Evolutionary conservation across 2,888 invertebrate species (phyloP).

Genomic region (Cerceris rybyensis): DNA sequence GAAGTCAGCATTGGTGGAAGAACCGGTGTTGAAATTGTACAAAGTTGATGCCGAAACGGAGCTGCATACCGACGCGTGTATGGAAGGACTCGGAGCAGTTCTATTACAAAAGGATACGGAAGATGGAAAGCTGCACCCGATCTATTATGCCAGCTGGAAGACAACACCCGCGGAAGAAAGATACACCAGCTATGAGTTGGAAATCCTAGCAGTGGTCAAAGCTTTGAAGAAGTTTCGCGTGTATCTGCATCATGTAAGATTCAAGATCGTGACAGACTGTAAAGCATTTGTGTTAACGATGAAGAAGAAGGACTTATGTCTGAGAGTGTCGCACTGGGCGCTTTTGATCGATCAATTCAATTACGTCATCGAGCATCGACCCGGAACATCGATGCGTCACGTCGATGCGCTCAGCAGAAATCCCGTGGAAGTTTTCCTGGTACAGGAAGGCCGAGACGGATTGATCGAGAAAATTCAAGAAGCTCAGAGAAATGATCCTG

Average conservation of each 20-base stretch:
- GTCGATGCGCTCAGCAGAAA: conserved; percentile 24
- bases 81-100: conserved; percentile 53
- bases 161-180: conserved; percentile 58
- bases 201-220: conserved; percentile 62
- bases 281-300: conserved; percentile 38
- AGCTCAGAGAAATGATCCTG: conserved; percentile 29
- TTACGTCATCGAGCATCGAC: conserved; percentile 27
- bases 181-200: conserved; percentile 66
- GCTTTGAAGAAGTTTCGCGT: conserved; percentile 65
- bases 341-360: conserved; percentile 43
- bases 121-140: conserved; percentile 54
- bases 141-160: conserved; percentile 63
- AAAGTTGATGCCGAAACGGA: conserved; percentile 36
- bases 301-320: conserved; percentile 37
- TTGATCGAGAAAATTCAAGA: conserved; percentile 13
- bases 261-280: conserved; percentile 53
- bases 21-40: conserved; percentile 8
- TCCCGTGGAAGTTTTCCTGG: conserved; percentile 29
- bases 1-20: conserved; percentile 10
- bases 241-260: conserved; percentile 21
- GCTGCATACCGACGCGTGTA: conserved; percentile 42
- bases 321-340: conserved; percentile 58
- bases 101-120: conserved; percentile 57
- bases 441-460: conserved; percentile 1
- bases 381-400: conserved; percentile 28